Conservation (phyloP, 2,888 invertebrate genomes). For the Labia minor region DNA sequence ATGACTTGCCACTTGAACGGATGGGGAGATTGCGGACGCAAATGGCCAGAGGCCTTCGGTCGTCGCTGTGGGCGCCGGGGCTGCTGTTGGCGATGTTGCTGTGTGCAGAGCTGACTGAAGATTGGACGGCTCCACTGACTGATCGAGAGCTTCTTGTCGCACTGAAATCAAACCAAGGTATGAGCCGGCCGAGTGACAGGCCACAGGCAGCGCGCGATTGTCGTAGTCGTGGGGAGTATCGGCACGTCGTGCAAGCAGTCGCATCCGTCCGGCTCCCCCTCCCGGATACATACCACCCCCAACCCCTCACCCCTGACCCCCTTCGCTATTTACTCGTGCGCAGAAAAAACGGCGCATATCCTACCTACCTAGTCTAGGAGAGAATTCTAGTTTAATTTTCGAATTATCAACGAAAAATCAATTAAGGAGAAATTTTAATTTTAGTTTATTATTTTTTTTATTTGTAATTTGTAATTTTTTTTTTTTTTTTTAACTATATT, state of each 20-base stretch:
- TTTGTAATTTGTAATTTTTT: no score
- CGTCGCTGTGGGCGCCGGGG: conserved; percentile 45
- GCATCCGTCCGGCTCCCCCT: conserved; percentile 2
- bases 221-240: neutral
- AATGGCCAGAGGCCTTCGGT: conserved; percentile 72
- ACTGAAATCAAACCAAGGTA: conserved; percentile 8
- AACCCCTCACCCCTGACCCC: neutral
- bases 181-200: neutral
- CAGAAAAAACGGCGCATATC: no score
- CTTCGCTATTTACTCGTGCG: no score
- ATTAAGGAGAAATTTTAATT: no score
- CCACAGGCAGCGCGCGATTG: neutral
- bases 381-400: no score
- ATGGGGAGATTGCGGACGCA: conserved; percentile 84
- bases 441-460: no score
- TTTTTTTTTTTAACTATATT: no score
- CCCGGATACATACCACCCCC: neutral
- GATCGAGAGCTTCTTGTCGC: conserved; percentile 22
- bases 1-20: conserved; percentile 49
- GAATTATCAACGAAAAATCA: no score
- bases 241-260: neutral
- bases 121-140: conserved; percentile 30
- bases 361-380: no score
- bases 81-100: conserved; percentile 30
- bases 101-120: conserved; percentile 30